These are phyloP conservation scores for Rhogogaster chlorosoma DNA, from an alignment of 2,888 invertebrate genomes.

Conservation along the genomic window DNA sequence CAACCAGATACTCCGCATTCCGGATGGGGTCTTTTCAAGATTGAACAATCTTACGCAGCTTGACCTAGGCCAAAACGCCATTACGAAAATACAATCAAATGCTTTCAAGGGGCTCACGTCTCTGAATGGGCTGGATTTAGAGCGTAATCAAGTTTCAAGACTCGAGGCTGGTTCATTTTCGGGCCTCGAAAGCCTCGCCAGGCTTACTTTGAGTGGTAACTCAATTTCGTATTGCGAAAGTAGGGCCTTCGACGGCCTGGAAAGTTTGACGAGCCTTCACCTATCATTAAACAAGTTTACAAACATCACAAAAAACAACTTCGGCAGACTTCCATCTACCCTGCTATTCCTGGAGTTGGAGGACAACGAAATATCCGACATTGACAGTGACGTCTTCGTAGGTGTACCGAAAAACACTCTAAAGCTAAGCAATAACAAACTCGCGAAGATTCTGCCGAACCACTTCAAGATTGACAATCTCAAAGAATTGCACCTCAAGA, in stretches of 20 bases:
- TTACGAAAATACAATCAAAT: neutral
- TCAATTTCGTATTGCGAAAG: slow-evolving; percentile 69
- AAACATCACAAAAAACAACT: slow-evolving; percentile 72
- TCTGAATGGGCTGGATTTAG: slow-evolving; percentile 72
- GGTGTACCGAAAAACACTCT: slow-evolving; percentile 73
- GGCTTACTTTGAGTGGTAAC: slow-evolving; percentile 73
- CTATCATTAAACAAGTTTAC: slow-evolving; percentile 76
- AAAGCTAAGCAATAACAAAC: slow-evolving; percentile 76
- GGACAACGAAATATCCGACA: slow-evolving; percentile 74
- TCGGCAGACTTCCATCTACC: slow-evolving; percentile 70
- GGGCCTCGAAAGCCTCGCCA: slow-evolving; percentile 73
- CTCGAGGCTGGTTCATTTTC: slow-evolving; percentile 73
- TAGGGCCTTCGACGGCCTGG: slow-evolving; percentile 72
- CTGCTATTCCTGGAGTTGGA: slow-evolving; percentile 76
- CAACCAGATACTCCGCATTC: slow-evolving; percentile 61
- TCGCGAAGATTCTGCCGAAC: neutral
- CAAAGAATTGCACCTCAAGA: neutral
- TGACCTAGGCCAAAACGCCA: neutral
- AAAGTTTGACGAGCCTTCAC: slow-evolving; percentile 74
- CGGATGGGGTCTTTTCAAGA: slow-evolving; percentile 57
- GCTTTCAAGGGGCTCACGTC: neutral
- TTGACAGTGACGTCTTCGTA: slow-evolving; percentile 75
- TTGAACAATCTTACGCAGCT: slow-evolving; percentile 54
- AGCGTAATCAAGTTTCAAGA: slow-evolving; percentile 68
- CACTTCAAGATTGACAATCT: slow-evolving; percentile 53